Evolutionary conservation across 2,113 vertebrate genomes (phyloP).

Genomic region (Tamias sibiricus): DNA sequence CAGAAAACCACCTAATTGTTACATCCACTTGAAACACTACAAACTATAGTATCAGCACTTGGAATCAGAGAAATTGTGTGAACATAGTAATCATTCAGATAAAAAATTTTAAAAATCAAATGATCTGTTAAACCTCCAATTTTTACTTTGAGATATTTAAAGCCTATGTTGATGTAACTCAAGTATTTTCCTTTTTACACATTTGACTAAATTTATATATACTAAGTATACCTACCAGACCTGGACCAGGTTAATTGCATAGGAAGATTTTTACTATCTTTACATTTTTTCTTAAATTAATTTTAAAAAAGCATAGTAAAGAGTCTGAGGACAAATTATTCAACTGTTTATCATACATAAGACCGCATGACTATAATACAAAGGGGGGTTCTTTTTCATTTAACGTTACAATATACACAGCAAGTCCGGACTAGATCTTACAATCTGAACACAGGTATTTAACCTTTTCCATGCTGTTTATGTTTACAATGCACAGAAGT

Average conservation of each 20-base stretch:
- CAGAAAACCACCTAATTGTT: not conserved
- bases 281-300: conserved; percentile 87
- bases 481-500: conserved; percentile 99
- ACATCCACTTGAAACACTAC: not conserved
- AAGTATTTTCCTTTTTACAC: conserved; percentile 78
- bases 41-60: not conserved
- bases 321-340: conserved; percentile 98
- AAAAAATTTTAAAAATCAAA: conserved; percentile 80
- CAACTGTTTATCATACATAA: conserved; percentile 99
- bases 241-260: conserved; percentile 87
- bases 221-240: conserved; percentile 86
- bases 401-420: conserved; percentile 99
- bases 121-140: conserved; percentile 82
- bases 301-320: conserved; percentile 92
- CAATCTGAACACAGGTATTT: conserved; percentile 99
- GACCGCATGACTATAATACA: conserved; percentile 99
- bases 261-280: conserved; percentile 87
- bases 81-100: conserved; percentile 10
- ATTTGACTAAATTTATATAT: conserved; percentile 78
- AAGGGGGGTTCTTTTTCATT: conserved; percentile 96
- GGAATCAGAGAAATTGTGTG: conserved; percentile 62
- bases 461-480: conserved; percentile 99
- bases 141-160: conserved; percentile 82
- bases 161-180: conserved; percentile 78
- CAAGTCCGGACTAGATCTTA: conserved; percentile 99